Percentiles rank a stretch among this genome's conserved stretches.
phyloP scores from a whole-genome alignment of 92 coral and sea anemone species.

The Bergia puertoricense region DNA sequence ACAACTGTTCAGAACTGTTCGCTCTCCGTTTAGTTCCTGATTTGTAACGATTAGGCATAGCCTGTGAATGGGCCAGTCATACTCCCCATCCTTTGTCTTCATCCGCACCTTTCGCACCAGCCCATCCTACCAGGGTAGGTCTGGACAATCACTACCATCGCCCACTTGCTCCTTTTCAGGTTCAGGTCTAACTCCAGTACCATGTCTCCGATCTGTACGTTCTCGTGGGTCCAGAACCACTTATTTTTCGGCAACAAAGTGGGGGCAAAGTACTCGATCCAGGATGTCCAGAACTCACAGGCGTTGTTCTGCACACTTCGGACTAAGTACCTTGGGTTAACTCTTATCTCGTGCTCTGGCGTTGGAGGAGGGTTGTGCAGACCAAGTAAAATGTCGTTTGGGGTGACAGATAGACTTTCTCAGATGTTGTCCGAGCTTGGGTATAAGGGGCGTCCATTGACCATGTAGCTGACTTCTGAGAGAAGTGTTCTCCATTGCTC shows the following conservation, averaged over 20 bases:
- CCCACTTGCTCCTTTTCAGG: slow-evolving; percentile 43
- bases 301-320: slow-evolving; percentile 35
- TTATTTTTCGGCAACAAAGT: no score
- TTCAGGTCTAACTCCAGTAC: neutral
- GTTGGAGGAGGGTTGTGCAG: slow-evolving; percentile 51
- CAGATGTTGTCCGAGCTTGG: slow-evolving; percentile 28
- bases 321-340: slow-evolving; percentile 57
- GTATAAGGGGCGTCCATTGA: neutral
- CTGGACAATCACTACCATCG: slow-evolving; percentile 45
- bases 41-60: neutral
- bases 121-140: slow-evolving; percentile 52
- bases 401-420: slow-evolving; percentile 39
- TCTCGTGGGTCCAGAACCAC: slow-evolving; percentile 28
- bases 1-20: no score
- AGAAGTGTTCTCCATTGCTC: slow-evolving; percentile 62
- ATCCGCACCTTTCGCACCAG: slow-evolving; percentile 49
- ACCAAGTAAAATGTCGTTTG: neutral
- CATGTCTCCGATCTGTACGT: slow-evolving; percentile 11
- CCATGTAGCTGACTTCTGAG: slow-evolving; percentile 27
- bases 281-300: slow-evolving; percentile 55
- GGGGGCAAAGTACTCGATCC: slow-evolving; percentile 44
- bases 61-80: slow-evolving; percentile 30
- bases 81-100: neutral
- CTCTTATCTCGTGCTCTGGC: slow-evolving; percentile 49
- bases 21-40: no score